Conservation (phyloP, 2,113 vertebrate species). For the Pagrus major region DNA sequence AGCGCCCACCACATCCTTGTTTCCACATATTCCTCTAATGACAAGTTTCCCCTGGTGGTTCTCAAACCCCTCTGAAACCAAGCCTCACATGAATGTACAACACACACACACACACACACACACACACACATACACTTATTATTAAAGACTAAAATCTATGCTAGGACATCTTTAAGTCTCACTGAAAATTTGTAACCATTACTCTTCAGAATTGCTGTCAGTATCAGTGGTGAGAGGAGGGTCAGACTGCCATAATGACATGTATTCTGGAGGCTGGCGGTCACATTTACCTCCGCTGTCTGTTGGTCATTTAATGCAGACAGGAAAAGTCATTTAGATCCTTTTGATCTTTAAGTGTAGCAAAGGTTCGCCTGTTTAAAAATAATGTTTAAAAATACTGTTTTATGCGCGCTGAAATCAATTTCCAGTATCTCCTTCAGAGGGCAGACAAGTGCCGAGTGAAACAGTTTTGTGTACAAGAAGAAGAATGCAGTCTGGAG, state of each 20-base stretch:
- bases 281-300: conserved; percentile 36
- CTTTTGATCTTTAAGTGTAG: not conserved
- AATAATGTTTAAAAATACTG: not conserved
- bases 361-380: not conserved
- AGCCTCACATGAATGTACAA: conserved; percentile 24
- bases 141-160: not conserved
- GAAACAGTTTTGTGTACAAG: not conserved
- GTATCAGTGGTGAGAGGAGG: not conserved
- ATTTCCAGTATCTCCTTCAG: not conserved
- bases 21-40: conserved; percentile 76
- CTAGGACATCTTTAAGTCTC: not conserved
- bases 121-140: not conserved
- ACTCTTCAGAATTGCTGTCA: not conserved
- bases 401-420: not conserved
- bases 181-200: not conserved
- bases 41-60: conserved; percentile 63
- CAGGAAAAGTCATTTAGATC: conserved; percentile 9
- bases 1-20: conserved; percentile 72
- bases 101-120: conserved; percentile 18
- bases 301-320: conserved; percentile 16
- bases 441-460: not conserved
- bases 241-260: conserved; percentile 34
- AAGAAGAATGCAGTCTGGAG: not conserved
- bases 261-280: conserved; percentile 25
- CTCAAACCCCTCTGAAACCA: conserved; percentile 27